These are phyloP conservation scores for Columba guinea DNA, from an alignment of 2,797 vertebrate genomes.

Conservation along the genomic window DNA sequence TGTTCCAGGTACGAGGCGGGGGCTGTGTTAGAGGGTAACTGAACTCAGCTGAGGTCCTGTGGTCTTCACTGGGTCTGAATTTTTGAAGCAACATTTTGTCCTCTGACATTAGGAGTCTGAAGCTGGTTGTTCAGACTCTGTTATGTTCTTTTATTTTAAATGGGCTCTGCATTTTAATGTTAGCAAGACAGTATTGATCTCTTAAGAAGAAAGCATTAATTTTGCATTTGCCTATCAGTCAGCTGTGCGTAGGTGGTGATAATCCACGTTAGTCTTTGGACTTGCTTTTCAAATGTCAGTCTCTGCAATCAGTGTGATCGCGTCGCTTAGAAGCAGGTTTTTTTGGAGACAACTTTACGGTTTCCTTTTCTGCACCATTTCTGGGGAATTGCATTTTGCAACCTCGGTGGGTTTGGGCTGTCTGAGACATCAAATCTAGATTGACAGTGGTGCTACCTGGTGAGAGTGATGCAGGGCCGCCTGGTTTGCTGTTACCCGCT, in stretches of 20 bases:
- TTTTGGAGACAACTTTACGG: neutral
- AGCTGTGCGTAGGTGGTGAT: neutral
- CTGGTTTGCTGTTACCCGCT: neutral
- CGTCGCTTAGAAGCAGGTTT: neutral
- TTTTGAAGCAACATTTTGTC: neutral
- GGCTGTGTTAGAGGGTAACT: neutral
- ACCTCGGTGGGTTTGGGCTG: neutral
- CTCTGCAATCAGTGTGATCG: neutral
- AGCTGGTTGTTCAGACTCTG: neutral
- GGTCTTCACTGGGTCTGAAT: neutral
- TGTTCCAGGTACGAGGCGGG: neutral
- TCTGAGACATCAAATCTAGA: neutral
- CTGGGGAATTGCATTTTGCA: neutral
- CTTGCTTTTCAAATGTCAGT: constrained; percentile 5
- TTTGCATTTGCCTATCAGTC: constrained; percentile 31
- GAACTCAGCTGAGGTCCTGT: neutral
- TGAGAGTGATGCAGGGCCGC: neutral
- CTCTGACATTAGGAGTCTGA: neutral
- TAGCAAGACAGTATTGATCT: constrained; percentile 7
- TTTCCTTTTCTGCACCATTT: neutral
- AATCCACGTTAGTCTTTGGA: constrained; percentile 19
- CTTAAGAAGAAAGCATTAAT: neutral
- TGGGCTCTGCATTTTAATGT: neutral
- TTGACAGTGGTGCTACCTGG: neutral
- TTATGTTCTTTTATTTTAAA: neutral